phyloP scores from a whole-genome alignment of 2,797 vertebrate genomes.

The Anguilla obscura region DNA sequence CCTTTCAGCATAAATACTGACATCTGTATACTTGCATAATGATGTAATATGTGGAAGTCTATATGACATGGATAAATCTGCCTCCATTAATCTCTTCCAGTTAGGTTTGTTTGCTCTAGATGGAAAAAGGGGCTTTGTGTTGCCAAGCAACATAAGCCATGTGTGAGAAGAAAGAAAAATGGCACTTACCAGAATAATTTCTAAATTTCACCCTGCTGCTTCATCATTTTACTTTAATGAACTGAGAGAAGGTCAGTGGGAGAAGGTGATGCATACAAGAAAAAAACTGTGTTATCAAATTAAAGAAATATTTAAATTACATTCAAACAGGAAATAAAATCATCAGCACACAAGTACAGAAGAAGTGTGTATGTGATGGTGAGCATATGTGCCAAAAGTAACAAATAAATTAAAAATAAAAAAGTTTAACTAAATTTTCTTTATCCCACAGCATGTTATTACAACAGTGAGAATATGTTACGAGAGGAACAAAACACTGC shows the following conservation, averaged over 20 bases:
- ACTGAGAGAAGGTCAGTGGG: constrained; percentile 5
- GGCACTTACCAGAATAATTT: constrained; percentile 2
- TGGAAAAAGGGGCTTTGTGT: constrained; percentile 25
- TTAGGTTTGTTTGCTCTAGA: constrained; percentile 2
- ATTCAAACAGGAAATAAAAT: background rate
- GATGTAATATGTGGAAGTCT: constrained; percentile 13
- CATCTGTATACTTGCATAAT: background rate
- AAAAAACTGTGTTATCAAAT: constrained; percentile 30
- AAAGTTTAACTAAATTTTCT: constrained; percentile 22
- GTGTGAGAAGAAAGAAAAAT: constrained; percentile 23
- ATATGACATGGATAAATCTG: background rate
- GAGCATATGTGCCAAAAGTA: constrained; percentile 5
- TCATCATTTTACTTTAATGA: constrained; percentile 31
- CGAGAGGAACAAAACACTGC: background rate
- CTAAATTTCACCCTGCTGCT: constrained; percentile 11
- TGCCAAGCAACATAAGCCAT: constrained; percentile 37
- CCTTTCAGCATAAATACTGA: background rate
- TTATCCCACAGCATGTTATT: constrained; percentile 26
- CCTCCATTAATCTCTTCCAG: background rate
- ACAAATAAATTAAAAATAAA: constrained; percentile 17
- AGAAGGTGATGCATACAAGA: constrained; percentile 3
- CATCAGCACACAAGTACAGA: background rate
- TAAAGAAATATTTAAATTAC: constrained; percentile 37
- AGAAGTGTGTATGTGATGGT: background rate
- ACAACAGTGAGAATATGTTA: constrained; percentile 22